Percentiles rank a stretch among this genome's conserved stretches.
Conservation (phyloP, 1,140 invertebrate species). For the Lethrus apterus region DNA sequence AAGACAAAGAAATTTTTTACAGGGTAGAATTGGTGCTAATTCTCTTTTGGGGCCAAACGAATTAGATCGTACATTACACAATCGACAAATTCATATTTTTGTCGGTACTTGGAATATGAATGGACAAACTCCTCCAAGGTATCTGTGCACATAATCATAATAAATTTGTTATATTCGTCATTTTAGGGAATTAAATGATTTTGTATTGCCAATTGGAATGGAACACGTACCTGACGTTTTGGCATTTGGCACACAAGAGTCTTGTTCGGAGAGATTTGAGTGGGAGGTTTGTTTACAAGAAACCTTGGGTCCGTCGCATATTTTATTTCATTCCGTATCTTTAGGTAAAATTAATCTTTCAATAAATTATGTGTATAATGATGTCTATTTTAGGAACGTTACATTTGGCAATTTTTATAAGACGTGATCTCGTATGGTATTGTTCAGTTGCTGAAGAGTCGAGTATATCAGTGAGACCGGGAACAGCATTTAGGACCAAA, state of each 20-base stretch:
- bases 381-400: slow-evolving; percentile 58
- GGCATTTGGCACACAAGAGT: slow-evolving; percentile 89
- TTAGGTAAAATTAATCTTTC: slow-evolving; percentile 44
- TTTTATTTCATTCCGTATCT: slow-evolving; percentile 71
- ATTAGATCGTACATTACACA: slow-evolving; percentile 77
- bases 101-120: slow-evolving; percentile 97
- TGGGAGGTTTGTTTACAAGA: slow-evolving; percentile 90
- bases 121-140: slow-evolving; percentile 67
- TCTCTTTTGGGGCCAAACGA: slow-evolving; percentile 75
- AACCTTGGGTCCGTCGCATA: slow-evolving; percentile 83
- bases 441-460: slow-evolving; percentile 85
- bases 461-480: slow-evolving; percentile 77
- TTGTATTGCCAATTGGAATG: slow-evolving; percentile 75
- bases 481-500: slow-evolving; percentile 84
- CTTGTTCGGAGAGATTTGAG: slow-evolving; percentile 71
- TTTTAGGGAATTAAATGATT: slow-evolving; percentile 70
- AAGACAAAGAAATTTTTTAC: slow-evolving; percentile 71
- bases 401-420: slow-evolving; percentile 77
- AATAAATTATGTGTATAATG: neutral
- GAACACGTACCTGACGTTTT: slow-evolving; percentile 85
- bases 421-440: slow-evolving; percentile 89
- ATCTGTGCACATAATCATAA: slow-evolving; percentile 1
- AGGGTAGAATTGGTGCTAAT: slow-evolving; percentile 67
- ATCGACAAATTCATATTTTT: slow-evolving; percentile 77
- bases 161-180: neutral